Base-by-base conservation (phyloP, 2,113 vertebrate genomes). In the Capricornis sumatraensis region DNA sequence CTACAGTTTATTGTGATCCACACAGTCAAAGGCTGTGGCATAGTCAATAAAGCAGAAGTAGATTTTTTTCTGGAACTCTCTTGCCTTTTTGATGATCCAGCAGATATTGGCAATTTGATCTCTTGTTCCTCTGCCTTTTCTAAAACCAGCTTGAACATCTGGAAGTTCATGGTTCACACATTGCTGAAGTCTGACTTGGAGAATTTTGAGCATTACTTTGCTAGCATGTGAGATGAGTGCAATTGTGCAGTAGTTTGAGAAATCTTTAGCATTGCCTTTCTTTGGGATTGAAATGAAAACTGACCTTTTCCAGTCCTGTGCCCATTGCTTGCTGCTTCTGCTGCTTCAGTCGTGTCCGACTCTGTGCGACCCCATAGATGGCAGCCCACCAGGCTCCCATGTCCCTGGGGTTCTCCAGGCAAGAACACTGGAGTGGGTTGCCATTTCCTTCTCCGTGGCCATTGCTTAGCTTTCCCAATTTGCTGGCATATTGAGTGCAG, bases 81-180 rank as follows among this genome's bases (percentile, higher is more conserved):
- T 64, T n/a, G 7, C 7, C 7, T 64, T 64, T 64, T 64, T 0
- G 0, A n/a, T 64, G 30, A 64, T n/a, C 30, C 15, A 8, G 30
- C 0, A 0, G 7, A 33, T 64, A 7, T 64, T 64, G 60, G 3
- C 14, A 33, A 33, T 33, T 64, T 17, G 30, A 64, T 64, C 30
- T 64, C 60, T 64, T 1, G 30, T 64, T 33, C 30, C 15, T 17
- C 62, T n/a, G 62, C 7, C 15, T 64, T 33, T 64, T 17, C 6
- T n/a, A n/a, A 67, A 67, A 67, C 62, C 2, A 64, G 62, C 7
- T 64, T 64, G 30, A 62, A n/a, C 15, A 17, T 64, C 62, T 17
- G 62, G 15, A 17, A n/a, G 15, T 64, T n/a, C 62, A n/a, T 0
- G 0, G 15, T 17, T 64, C 30, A 64, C 15, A 0, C 16, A 17